Evolutionary conservation across 2,797 vertebrate genomes (phyloP), one percentile per base, ranked within the genome.

Genomic region (Galaxias olidus): DNA sequence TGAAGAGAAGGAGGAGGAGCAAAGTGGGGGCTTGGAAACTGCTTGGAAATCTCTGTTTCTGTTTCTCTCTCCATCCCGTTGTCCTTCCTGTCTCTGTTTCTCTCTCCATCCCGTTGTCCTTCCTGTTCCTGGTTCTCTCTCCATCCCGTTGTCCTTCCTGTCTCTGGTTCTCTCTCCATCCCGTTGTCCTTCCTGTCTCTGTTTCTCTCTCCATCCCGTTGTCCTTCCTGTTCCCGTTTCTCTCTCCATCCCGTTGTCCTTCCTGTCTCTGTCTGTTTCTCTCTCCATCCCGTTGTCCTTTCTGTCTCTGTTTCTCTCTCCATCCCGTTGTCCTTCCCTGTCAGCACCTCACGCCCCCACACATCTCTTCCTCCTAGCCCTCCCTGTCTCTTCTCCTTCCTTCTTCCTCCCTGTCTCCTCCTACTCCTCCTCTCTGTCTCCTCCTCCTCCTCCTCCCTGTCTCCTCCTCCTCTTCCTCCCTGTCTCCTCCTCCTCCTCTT

Each of bases 61-160:
- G 3, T 2, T 3, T 30, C 30, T 30, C 42, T 20, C 54, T n/a
- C 14, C 14, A n/a, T 40, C n/a, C n/a, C 30, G 11, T 40, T n/a
- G 8, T 13, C 41, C n/a, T 41, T 40, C 53, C 53, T n/a, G n/a
- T n/a, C n/a, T n/a, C n/a, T n/a, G n/a, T n/a, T 55, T 19, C 1
- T 51, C 11, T 61, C 0, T 13, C 4, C 56, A 41, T 17, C 17
- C 15, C 30, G 11, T n/a, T n/a, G n/a, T n/a, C n/a, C 17, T 67
- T 79, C 55, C 18, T 7, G 14, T 30, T 66, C 41, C 17, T 20
- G 10, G n/a, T n/a, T n/a, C n/a, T n/a, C n/a, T n/a, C n/a, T n/a
- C n/a, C n/a, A n/a, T n/a, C n/a, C n/a, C n/a, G n/a, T n/a, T n/a
- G n/a, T n/a, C n/a, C n/a, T n/a, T n/a, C n/a, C n/a, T n/a, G n/a